Percentiles rank a stretch among this genome's conserved stretches.
Evolutionary conservation across 2,888 invertebrate species (phyloP).

Genomic region (Heliconius erato): DNA sequence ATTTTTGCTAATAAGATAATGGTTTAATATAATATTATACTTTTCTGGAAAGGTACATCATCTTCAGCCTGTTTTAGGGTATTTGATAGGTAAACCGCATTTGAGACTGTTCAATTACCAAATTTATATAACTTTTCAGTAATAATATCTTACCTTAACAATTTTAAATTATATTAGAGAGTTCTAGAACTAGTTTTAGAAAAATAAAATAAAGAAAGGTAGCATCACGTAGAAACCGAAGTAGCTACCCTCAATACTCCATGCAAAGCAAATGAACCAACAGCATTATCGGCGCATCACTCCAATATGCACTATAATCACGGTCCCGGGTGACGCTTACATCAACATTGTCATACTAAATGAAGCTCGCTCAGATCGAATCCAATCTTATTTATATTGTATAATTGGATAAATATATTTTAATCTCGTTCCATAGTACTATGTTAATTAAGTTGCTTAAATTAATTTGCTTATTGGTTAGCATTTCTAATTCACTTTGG

Average conservation of each 20-base stretch:
- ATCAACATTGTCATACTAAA: conserved; percentile 11
- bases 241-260: neutral
- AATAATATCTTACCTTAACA: neutral
- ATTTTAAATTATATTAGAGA: neutral
- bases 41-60: too few species aligned
- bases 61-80: too few species aligned
- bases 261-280: neutral
- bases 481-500: neutral
- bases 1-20: too few species aligned
- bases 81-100: neutral
- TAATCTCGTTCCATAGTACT: neutral
- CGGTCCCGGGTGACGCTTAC: conserved; percentile 11
- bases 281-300: neutral
- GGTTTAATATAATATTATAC: too few species aligned
- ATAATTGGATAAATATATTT: conserved; percentile 19
- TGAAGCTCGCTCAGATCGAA: conserved; percentile 2
- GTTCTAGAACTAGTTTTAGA: too few species aligned
- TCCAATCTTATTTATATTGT: conserved; percentile 16
- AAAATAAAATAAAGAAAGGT: too few species aligned
- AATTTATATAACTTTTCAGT: neutral
- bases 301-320: conserved; percentile 5
- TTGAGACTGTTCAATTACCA: neutral
- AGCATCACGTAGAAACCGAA: neutral
- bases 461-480: neutral
- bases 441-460: conserved; percentile 2